phyloP scores from a whole-genome alignment of 2,888 invertebrate genomes.

The Physocephala rufipes region DNA sequence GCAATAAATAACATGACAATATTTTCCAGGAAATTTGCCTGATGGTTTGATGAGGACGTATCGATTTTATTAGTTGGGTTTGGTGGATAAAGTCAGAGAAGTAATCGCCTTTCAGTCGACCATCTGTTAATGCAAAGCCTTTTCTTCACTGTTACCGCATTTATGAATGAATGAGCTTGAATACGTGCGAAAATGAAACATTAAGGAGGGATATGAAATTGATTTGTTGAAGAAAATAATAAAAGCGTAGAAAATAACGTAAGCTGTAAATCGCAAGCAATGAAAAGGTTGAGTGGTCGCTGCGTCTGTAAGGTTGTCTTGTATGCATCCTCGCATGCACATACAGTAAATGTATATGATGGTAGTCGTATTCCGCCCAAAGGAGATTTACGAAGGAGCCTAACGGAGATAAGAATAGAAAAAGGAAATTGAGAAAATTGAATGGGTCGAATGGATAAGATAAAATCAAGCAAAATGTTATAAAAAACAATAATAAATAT shows the following conservation, averaged over 20 bases:
- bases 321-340: too few species aligned
- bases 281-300: too few species aligned
- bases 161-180: background rate
- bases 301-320: too few species aligned
- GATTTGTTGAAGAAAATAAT: conserved; percentile 26
- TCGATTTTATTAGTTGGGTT: too few species aligned
- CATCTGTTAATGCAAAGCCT: too few species aligned
- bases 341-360: too few species aligned
- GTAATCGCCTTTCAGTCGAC: too few species aligned
- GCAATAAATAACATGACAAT: too few species aligned
- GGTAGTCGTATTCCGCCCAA: background rate
- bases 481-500: background rate
- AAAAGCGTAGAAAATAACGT: conserved; percentile 9
- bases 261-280: conserved; percentile 5
- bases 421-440: background rate
- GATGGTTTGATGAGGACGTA: too few species aligned
- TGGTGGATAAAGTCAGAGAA: too few species aligned
- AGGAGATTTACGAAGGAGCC: background rate
- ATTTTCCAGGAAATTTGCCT: too few species aligned
- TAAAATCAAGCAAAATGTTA: conserved; percentile 27
- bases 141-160: too few species aligned
- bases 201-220: conserved; percentile 38
- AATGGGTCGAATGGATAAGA: background rate
- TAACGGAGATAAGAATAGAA: background rate
- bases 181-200: conserved; percentile 25